Percentiles rank a stretch among this genome's conserved stretches.
Conservation (phyloP, 2,113 vertebrate species). For the Platichthys flesus region DNA sequence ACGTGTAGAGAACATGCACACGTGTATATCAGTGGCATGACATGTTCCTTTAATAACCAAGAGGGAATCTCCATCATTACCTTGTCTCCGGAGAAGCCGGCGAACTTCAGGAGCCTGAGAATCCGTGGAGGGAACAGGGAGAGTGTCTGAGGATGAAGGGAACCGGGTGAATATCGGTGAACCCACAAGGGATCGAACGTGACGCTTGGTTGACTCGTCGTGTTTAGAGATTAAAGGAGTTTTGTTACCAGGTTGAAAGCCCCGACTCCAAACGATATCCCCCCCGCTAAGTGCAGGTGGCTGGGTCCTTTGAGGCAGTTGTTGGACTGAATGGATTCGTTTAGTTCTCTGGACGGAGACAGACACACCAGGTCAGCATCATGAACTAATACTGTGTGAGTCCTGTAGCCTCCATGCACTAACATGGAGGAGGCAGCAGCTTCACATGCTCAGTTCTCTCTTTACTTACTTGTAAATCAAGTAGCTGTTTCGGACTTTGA, state of each 20-base stretch:
- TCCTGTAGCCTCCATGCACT: too few relatives aligned
- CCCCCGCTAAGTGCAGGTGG: constrained; percentile 84
- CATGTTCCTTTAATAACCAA: background rate
- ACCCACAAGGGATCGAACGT: background rate
- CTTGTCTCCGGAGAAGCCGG: constrained; percentile 88
- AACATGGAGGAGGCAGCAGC: too few relatives aligned
- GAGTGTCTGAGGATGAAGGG: constrained; percentile 78
- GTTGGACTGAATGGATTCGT: constrained; percentile 79
- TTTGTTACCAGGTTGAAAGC: constrained; percentile 85
- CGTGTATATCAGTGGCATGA: background rate
- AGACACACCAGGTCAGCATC: background rate
- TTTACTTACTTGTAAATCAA: constrained; percentile 87
- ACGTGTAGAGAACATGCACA: background rate
- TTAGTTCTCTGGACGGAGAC: constrained; percentile 78
- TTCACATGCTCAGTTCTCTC: background rate
- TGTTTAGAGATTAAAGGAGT: background rate
- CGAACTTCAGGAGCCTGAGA: constrained; percentile 86
- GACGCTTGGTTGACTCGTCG: background rate
- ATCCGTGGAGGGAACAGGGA: constrained; percentile 86
- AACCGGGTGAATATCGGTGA: background rate
- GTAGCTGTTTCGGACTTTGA: constrained; percentile 88
- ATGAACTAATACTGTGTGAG: too few relatives aligned
- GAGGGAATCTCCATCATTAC: constrained; percentile 28
- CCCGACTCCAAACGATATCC: constrained; percentile 84
- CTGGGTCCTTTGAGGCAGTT: constrained; percentile 75